Base-by-base conservation (phyloP, 2,113 vertebrate genomes). In the Melozone crissalis region DNA sequence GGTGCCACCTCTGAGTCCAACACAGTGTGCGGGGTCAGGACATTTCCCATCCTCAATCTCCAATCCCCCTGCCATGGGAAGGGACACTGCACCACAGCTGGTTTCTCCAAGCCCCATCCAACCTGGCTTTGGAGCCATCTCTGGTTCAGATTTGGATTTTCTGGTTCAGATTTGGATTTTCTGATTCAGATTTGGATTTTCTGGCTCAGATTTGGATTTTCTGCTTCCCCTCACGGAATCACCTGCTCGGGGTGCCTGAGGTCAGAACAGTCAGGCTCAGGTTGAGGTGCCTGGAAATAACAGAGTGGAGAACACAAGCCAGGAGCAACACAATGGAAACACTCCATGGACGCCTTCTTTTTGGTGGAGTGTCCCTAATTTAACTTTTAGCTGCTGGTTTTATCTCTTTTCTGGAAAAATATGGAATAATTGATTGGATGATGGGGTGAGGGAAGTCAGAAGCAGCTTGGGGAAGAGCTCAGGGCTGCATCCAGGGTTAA, bases 81-180 rank as follows among this genome's bases (percentile, higher is more conserved):
- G 39, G 39, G 39, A 39, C 27, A 12, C 4, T 28, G 31, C 51
- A 37, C n/a, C 28, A 33, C 26, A 18, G 3, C 79, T 33, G 26
- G 10, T 2, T 46, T 33, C 51, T 52, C 51, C 41, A 35, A 55
- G 9, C 69, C 28, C 23, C 0, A 0, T 30, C 62, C 41, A 37
- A 0, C 27, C 18, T 65, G 73, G 33, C 33, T 51, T 84, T n/a
- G 44, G 46, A 39, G 33, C 12, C 1, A 31, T 14, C n/a, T 85
- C 41, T 31, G 14, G 49, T 7, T 47, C 61, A 24, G 33, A 16
- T 52, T 9, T 22, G 49, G 24, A 51, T 51, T 51, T 51, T 26
- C 46, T 31, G 14, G 49, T 6, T 43, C 61, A 24, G 33, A 18
- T 52, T 11, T 22, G 49, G 24, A 15, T 51, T 51, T 51, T 27